These are phyloP conservation scores for Alsophila aescularia DNA, from an alignment of 2,888 invertebrate species.

Conservation along the genomic window DNA sequence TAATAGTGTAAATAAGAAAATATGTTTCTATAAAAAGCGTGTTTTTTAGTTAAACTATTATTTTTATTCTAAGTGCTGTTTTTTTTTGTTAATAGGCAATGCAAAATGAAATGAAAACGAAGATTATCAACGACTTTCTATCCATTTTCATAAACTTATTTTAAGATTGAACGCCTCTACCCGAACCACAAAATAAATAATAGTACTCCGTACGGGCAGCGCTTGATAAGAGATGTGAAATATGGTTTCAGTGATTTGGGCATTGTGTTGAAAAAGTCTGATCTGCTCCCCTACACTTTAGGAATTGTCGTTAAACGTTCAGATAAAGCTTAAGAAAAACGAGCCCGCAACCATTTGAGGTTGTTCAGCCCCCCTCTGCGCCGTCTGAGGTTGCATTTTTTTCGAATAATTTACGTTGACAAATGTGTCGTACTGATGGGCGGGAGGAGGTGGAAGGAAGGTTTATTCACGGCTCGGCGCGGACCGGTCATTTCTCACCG, in stretches of 20 bases:
- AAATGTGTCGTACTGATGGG: constrained; percentile 22
- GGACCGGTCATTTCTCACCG: constrained; percentile 21
- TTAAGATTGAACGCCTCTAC: not conserved
- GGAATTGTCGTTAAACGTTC: not conserved
- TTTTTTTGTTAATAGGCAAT: too few species aligned
- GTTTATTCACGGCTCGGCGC: not conserved
- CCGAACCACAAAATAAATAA: too few species aligned
- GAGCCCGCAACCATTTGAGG: not conserved
- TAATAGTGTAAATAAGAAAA: too few species aligned
- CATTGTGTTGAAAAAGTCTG: not conserved
- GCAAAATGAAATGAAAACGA: too few species aligned
- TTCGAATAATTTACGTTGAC: constrained; percentile 34
- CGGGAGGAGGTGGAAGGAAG: not conserved
- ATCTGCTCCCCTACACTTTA: not conserved
- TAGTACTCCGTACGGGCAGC: too few species aligned
- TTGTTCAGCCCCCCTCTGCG: not conserved
- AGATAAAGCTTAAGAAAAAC: constrained; percentile 17
- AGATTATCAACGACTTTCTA: not conserved
- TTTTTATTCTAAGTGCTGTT: too few species aligned
- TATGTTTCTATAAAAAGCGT: too few species aligned
- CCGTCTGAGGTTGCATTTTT: constrained; percentile 22
- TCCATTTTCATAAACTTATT: not conserved
- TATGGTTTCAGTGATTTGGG: constrained; percentile 14
- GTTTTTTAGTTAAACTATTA: too few species aligned
- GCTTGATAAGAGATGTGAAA: constrained; percentile 5